Evolutionary conservation across 2,797 vertebrate species (phyloP), one percentile per base, ranked within the genome.

Genomic region (Melanotaenia parkinsoni): DNA sequence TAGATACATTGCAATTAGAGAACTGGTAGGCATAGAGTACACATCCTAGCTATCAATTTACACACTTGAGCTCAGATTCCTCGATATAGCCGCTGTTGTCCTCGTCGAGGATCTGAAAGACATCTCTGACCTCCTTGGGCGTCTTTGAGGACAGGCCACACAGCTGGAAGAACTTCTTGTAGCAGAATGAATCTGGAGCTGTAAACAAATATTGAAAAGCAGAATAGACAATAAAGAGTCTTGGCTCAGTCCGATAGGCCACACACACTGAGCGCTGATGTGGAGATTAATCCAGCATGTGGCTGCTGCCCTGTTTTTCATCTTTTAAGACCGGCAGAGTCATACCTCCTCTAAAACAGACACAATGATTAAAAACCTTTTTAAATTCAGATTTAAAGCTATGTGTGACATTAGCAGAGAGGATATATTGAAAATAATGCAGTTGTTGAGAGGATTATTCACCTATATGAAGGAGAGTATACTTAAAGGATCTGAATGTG

Each of bases 111-210:
- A 97, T 93, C 79, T 88, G 87, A 88, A 99, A 99, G 79, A 98
- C 95, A 12, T 97, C 94, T 90, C 95, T 96, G 82, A 99, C 80
- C 89, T 99, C 96, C 77, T 95, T 87, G 63, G 95, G 94, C 0
- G 94, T 96, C 94, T 97, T 99, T 83, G 96, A 94, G 82, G 96
- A 94, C 83, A 99, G 94, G 70, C 98, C 98, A 59, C 95, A 98
- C 60, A 96, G 91, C 92, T 96, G 91, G 93, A 98, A 99, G 92
- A 99, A 99, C 94, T 96, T 98, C 90, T 97, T 98, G 91, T 95
- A 93, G 91, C 93, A 94, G 89, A 99, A 99, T 70, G 96, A 95
- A 80, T 97, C 96, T 71, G 96, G 96, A 88, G 96, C 98, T 99
- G 90, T 77, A 92, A 84, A 80, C 18, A 67, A 24, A 60, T 2